These are phyloP conservation scores for Stomorhina lunata DNA, from an alignment of 2,888 invertebrate genomes.

Conservation along the genomic window DNA sequence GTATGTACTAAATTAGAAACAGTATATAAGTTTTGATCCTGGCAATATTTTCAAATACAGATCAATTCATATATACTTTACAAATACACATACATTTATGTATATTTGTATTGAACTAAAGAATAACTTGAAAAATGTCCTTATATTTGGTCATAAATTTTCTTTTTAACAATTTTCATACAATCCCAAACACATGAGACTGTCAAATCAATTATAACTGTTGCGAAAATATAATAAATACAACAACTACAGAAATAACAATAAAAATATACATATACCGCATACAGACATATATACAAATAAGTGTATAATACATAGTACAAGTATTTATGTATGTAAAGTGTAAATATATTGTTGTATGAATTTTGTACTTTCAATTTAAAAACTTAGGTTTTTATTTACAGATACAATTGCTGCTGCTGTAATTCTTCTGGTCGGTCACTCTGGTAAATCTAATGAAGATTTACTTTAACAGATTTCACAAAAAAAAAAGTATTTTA, in stretches of 20 bases:
- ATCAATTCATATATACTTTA: constrained; percentile 1
- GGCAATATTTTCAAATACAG: background rate
- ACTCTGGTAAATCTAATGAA: constrained; percentile 77
- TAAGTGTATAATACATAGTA: background rate
- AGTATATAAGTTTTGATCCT: background rate
- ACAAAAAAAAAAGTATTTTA: constrained; percentile 59
- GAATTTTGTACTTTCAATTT: constrained; percentile 35
- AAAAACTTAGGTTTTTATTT: constrained; percentile 57
- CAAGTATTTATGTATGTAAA: background rate
- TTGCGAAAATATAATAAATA: constrained; percentile 62
- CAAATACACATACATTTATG: background rate
- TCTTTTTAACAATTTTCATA: constrained; percentile 61
- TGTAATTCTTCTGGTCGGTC: constrained; percentile 67
- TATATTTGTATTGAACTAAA: constrained; percentile 6
- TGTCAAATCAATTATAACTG: constrained; percentile 64
- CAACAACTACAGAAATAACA: constrained; percentile 37
- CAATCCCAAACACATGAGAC: constrained; percentile 63
- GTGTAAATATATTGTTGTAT: background rate
- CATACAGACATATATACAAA: background rate
- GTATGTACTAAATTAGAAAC: too few species aligned
- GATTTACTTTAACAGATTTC: constrained; percentile 78
- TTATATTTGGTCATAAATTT: constrained; percentile 58
- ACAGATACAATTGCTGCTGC: constrained; percentile 57
- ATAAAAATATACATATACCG: constrained; percentile 5
- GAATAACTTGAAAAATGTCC: constrained; percentile 59